Base-by-base conservation (phyloP, 2,888 invertebrate species). In the Platynereis dumerilii region DNA sequence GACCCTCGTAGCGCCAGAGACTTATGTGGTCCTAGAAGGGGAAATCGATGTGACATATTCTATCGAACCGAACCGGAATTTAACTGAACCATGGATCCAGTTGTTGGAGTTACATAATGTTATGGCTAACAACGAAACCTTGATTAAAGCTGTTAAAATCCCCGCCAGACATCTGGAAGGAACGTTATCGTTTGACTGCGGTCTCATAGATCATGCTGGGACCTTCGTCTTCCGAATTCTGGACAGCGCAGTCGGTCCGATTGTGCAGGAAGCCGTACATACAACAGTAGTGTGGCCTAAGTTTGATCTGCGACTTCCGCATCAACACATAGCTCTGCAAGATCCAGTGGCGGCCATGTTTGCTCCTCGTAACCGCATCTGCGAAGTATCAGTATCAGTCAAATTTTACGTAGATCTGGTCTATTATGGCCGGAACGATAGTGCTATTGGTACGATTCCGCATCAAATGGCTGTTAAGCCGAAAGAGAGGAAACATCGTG, bases 161-260 rank as follows among this genome's bases (percentile, higher is more conserved):
- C 66, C 65, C 2, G 2, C 55, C 10, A 64, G 57, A 29, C 68
- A 67, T 54, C 67, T 68, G 26, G 61, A 70, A 10, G 77, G 77
- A n/a, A 69, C 59, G n/a, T 64, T 77, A 7, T 65, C 65, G 12
- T 72, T 80, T 15, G 61, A 71, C 0, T 81, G 81, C 68, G 80
- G 81, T 1, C 67, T 76, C 24, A 68, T 81, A 24, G 80, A 80
- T 67, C 72, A 75, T 42, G 78, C 79, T 2, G 80, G 78, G 3
- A 58, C 70, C 48, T 77, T 75, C 70, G 69, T 73, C 7, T 74
- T 79, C 60, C 73, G 74, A 3, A 60, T 69, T 22, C 64, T 78
- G 12, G 59, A 65, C 59, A 53, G 44, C 29, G 34, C 52, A 24
- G 65, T 54, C 28, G 65, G 65, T 27, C 54, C 59, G 7, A 44